A percentile compares a stretch with the other conserved stretches of the same genome.
Conservation (phyloP, 2,888 invertebrate species). For the Venustoraphidia nigricollis region DNA sequence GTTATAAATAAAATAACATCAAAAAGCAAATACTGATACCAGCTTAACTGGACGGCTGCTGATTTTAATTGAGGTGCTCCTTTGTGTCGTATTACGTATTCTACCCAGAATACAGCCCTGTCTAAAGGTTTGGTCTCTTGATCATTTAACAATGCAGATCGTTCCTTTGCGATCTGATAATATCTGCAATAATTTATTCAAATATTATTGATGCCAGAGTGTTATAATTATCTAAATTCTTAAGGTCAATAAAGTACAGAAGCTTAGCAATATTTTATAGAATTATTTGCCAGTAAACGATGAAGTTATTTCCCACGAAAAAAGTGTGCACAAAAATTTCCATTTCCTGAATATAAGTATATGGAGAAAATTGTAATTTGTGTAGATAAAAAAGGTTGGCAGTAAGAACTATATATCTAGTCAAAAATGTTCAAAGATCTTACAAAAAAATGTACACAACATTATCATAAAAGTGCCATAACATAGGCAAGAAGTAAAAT, state of each 20-base stretch:
- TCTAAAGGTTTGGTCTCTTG: conserved; percentile 5
- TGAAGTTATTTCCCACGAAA: too few relatives aligned
- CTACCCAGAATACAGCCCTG: conserved; percentile 7
- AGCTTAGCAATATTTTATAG: neutral
- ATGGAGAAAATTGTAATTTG: too few relatives aligned
- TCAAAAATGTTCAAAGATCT: too few relatives aligned
- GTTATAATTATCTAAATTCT: neutral
- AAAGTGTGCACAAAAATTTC: too few relatives aligned
- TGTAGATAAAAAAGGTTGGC: too few relatives aligned
- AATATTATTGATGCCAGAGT: neutral
- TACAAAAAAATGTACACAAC: too few relatives aligned
- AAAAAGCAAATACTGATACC: conserved; percentile 5
- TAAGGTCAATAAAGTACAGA: neutral
- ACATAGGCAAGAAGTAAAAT: too few relatives aligned
- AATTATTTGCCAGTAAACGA: neutral
- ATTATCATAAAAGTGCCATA: too few relatives aligned
- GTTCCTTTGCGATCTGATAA: conserved; percentile 1
- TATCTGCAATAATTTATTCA: conserved; percentile 3
- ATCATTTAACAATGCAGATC: conserved; percentile 4
- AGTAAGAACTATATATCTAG: too few relatives aligned
- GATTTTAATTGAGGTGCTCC: conserved; percentile 4
- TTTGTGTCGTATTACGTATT: conserved; percentile 5
- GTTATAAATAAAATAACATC: conserved; percentile 2
- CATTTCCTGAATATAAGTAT: too few relatives aligned
- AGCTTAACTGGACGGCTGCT: conserved; percentile 1